phyloP scores from a whole-genome alignment of 1,140 invertebrate genomes.

The Aphelenchoides avenae region DNA sequence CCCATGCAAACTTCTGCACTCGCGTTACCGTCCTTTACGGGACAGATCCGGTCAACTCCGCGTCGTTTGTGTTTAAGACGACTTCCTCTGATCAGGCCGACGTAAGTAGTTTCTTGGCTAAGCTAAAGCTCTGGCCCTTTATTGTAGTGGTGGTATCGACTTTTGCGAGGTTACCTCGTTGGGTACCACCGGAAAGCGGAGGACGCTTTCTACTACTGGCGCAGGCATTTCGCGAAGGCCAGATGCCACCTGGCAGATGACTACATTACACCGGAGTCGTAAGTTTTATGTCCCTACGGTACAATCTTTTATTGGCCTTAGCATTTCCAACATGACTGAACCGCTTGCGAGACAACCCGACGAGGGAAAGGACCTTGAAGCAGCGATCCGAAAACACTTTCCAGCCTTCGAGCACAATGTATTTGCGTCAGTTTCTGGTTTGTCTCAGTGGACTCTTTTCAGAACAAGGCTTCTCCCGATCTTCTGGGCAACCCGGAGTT shows the following conservation, averaged over 20 bases:
- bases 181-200: conserved; percentile 15
- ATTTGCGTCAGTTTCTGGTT: no score
- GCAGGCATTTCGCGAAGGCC: conserved; percentile 16
- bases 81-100: conserved; percentile 19
- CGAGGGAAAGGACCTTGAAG: conserved; percentile 15
- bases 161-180: conserved; percentile 4
- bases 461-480: conserved; percentile 12
- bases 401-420: conserved; percentile 24
- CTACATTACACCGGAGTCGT: conserved; percentile 7
- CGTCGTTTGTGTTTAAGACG: conserved; percentile 21
- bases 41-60: conserved; percentile 20
- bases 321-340: conserved; percentile 15
- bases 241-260: conserved; percentile 9
- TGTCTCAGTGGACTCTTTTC: no score
- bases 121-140: no score
- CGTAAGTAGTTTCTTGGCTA: no score
- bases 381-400: conserved; percentile 12
- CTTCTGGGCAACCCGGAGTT: conserved; percentile 25
- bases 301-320: neutral
- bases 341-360: conserved; percentile 15
- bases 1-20: conserved; percentile 9
- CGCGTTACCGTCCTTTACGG: conserved; percentile 23
- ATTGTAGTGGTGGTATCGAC: conserved; percentile 9
- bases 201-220: conserved; percentile 27
- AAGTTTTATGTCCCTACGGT: conserved; percentile 16